Evolutionary conservation across 1,140 invertebrate species (phyloP), one percentile per base, ranked within the genome.

Genomic region (Cyclargus thomasi): DNA sequence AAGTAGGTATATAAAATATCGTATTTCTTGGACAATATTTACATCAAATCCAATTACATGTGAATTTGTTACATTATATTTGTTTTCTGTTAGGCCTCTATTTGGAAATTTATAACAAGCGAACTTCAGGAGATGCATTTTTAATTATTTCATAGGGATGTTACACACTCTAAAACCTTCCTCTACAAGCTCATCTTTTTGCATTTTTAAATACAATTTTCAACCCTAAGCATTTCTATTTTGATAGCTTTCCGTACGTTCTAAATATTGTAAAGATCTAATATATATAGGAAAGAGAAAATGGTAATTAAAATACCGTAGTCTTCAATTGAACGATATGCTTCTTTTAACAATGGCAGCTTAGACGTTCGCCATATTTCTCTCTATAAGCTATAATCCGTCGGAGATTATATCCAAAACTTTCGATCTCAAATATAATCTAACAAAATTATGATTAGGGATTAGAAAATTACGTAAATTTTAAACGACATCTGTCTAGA

Each of bases 281-380:
- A 82, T 85, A 83, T 81, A 88, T 90, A 88, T 87, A 90, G 85
- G 81, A 90, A 86, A 86, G 82, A 85, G 85, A 85, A 88, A 78
- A 70, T 84, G 85, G 82, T 81, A 80, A 82, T 82, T 76, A 85
- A 85, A 79, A 76, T 84, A 82, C 70, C 74, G 78, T 82, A 90
- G 87, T 90, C 87, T 90, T 88, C 78, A 81, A 76, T 87, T 78
- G 77, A 83, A 86, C 83, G 87, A 90, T 90, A 90, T 90, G 87
- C 87, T 86, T 88, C 68, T 84, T 84, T 90, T 85, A 8, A 78
- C 83, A 78, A 74, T 81, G 86, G 86, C 86, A 90, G 85, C 83
- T 79, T 78, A 69, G 74, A 74, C 67, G 57, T 78, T 78, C 76
- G 69, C 73, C 70, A 72, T 77, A 67, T 64, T 65, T 66, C 29